phyloP scores from a whole-genome alignment of 2,797 vertebrate species.

The Pterois miles region DNA sequence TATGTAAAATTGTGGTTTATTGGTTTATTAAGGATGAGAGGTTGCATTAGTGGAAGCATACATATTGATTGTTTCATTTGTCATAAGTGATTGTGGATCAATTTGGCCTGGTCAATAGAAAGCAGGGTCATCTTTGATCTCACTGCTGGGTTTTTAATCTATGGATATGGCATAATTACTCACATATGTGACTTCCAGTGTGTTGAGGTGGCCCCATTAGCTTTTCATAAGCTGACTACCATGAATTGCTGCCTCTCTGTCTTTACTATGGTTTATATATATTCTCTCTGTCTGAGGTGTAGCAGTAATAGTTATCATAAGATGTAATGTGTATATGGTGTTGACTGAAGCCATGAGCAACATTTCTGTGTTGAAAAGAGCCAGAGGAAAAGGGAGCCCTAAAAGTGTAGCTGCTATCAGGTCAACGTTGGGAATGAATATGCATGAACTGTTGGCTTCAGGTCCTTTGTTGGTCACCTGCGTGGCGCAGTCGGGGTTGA shows the following conservation, averaged over 20 bases:
- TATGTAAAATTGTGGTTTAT: conserved; percentile 31
- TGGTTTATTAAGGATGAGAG: conserved; percentile 23
- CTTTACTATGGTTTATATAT: conserved; percentile 4
- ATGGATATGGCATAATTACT: conserved; percentile 9
- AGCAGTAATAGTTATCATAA: conserved; percentile 11
- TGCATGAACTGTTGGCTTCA: conserved; percentile 68
- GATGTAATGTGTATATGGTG: not conserved
- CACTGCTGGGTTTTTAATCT: conserved; percentile 1
- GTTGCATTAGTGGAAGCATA: conserved; percentile 38
- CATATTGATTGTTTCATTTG: conserved; percentile 56
- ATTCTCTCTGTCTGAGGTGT: not conserved
- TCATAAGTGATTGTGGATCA: conserved; percentile 23
- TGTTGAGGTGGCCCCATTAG: conserved; percentile 33
- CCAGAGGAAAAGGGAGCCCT: conserved; percentile 36
- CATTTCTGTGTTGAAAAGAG: conserved; percentile 8
- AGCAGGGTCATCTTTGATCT: conserved; percentile 13
- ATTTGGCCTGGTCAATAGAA: conserved; percentile 1
- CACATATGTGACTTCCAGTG: conserved; percentile 10
- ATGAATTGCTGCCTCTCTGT: not conserved
- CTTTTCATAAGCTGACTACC: conserved; percentile 8
- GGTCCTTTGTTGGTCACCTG: conserved; percentile 69
- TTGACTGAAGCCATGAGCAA: not conserved
- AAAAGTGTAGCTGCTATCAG: conserved; percentile 61
- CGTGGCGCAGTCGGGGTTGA: conserved; percentile 61
- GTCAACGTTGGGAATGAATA: conserved; percentile 69